Base-by-base conservation (phyloP, 53 echinoderm and acorn worm species). In the Antedon mediterranea region DNA sequence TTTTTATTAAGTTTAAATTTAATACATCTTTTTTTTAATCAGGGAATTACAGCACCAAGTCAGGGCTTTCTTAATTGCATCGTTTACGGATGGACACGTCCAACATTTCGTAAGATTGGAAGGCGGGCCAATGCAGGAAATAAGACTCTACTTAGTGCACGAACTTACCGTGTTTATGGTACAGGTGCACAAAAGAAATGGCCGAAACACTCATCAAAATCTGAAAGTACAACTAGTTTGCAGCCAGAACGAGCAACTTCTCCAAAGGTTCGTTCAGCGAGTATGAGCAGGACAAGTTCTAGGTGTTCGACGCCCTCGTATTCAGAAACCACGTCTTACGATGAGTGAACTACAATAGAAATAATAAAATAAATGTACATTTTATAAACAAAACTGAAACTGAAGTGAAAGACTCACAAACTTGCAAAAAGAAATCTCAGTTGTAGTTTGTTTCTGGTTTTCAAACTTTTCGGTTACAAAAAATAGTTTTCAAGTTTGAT, bases 1-100 rank as follows among this genome's bases (percentile, higher is more conserved):
- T 41, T 41, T 7, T 41, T 11, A 57, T 57, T 15, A 11, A 37
- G 37, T 11, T 37, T 37, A 3, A 11, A 57, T 57, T 6, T 57
- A 57, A 57, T 57, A 57, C 2, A 11, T 57, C 20, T 57, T 33
- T 76, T 23, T 75, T 7, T 57, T 57, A 31, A 34, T 77, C 43
- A 86, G 86, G 86, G 86, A 71, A 73, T 86, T 7, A 86, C 86
- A 13, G 86, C 86, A n/a, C 86, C 86, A 27, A 86, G 86, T 33
- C 86, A 86, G 78, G 86, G 86, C 18, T 86, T 86, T 75, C 73
- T 86, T 11, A 86, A 86, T 41, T 86, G 82, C 32, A 72, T 86
- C 0, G 75, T 86, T 11, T 86, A 86, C 71, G 86, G 86, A 73
- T 86, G 86, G 86, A 86, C 86, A 27, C 30, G 82, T 33, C 43